Evolutionary conservation across 2,888 invertebrate species (phyloP).

Genomic region (Pseudeuparius sepicola): DNA sequence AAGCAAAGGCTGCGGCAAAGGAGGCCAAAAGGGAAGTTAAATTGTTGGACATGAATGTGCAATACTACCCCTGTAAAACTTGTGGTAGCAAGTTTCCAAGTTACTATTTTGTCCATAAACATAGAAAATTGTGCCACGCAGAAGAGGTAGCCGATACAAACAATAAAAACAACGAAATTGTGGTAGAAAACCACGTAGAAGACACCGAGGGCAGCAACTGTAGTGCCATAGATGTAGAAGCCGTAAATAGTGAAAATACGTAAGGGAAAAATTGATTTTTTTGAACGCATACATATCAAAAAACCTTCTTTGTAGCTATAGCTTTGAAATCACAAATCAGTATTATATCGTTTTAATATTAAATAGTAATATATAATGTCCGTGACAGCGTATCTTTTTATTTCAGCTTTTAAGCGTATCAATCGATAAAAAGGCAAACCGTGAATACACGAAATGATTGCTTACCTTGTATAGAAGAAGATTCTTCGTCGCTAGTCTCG

Average conservation of each 20-base stretch:
- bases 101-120: conserved; percentile 90
- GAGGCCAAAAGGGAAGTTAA: conserved; percentile 48
- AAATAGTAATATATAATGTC: too few species aligned
- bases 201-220: conserved; percentile 27
- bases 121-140: conserved; percentile 75
- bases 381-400: too few species aligned
- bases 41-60: conserved; percentile 66
- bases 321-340: too few species aligned
- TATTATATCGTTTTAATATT: too few species aligned
- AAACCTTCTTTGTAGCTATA: too few species aligned
- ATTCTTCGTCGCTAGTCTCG: conserved; percentile 50
- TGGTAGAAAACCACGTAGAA: conserved; percentile 25
- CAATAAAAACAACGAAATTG: conserved; percentile 35
- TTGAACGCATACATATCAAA: too few species aligned
- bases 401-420: too few species aligned
- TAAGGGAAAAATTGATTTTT: too few species aligned
- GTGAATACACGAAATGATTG: conserved; percentile 22
- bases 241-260: conserved; percentile 26
- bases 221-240: conserved; percentile 32
- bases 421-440: too few species aligned
- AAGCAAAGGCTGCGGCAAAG: conserved; percentile 25
- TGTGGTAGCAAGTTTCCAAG: conserved; percentile 89
- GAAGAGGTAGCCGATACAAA: conserved; percentile 45
- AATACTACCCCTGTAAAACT: conserved; percentile 88
- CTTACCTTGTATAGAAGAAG: conserved; percentile 47